phyloP scores from a whole-genome alignment of 1,140 invertebrate species.

The Sitophilus oryzae region DNA sequence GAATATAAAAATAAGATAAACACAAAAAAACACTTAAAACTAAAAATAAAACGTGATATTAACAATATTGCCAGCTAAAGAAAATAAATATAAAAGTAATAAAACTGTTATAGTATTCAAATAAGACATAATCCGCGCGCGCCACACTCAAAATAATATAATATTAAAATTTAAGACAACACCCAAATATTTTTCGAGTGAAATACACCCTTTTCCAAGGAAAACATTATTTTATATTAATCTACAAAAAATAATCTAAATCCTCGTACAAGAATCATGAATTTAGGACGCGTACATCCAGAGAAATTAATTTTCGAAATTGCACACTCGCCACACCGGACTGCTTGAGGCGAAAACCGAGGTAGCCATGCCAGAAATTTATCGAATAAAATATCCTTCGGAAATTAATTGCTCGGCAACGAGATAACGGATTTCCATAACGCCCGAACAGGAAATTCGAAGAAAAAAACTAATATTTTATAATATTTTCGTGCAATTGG shows the following conservation, averaged over 20 bases:
- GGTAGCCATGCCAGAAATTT: slow-evolving; percentile 32
- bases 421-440: slow-evolving; percentile 11
- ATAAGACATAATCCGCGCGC: slow-evolving; percentile 31
- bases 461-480: slow-evolving; percentile 37
- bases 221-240: slow-evolving; percentile 20
- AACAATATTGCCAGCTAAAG: neutral
- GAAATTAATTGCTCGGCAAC: slow-evolving; percentile 28
- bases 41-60: neutral
- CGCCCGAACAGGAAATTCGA: slow-evolving; percentile 24
- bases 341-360: slow-evolving; percentile 19
- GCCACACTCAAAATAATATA: slow-evolving; percentile 41
- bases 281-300: slow-evolving; percentile 9
- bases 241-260: slow-evolving; percentile 29
- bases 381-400: slow-evolving; percentile 23
- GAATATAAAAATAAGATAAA: too few species aligned
- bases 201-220: slow-evolving; percentile 3
- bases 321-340: slow-evolving; percentile 8
- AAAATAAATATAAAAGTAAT: slow-evolving; percentile 3
- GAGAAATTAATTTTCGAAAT: slow-evolving; percentile 37
- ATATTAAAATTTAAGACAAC: slow-evolving; percentile 38
- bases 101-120: slow-evolving; percentile 22
- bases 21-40: too few species aligned
- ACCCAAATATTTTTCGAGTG: slow-evolving; percentile 36
- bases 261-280: slow-evolving; percentile 20
- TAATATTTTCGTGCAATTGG: slow-evolving; percentile 19